Base-by-base conservation (phyloP, 2,797 vertebrate genomes). In the Spinibarbus caldwelli region DNA sequence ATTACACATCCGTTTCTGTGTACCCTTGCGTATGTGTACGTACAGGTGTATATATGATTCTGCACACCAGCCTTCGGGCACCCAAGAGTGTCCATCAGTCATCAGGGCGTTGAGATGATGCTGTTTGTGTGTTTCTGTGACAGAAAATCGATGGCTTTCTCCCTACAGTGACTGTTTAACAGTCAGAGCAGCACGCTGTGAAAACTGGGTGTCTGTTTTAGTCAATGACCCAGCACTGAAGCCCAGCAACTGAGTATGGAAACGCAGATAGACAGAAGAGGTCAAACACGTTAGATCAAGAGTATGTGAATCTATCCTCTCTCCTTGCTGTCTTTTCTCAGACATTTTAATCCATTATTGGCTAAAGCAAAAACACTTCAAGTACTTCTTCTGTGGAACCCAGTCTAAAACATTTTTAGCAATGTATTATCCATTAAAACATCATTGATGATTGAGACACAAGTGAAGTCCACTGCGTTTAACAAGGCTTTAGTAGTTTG, bases 121-220 rank as follows among this genome's bases (percentile, higher is more conserved):
- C 86, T 80, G 82, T 88, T 87, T 85, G 78, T 79, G 87, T 89
- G 89, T 88, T 78, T 82, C 83, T 70, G 77, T 89, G 89, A 90
- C 89, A 88, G 86, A 83, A 90, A 90, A 90, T 89, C 89, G 59
- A 89, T 89, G 81, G 81, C 41, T 68, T 85, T 87, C 85, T 85
- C 85, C 87, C 85, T 49, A 26, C 83, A 78, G 80, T 54, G 78
- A 66, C 83, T 89, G 85, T 84, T 89, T 89, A 87, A 83, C 83
- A 88, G 89, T 88, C 89, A 89, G 77, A 64, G 70, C 72, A 70
- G 80, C 80, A 57, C 11, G 41, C 31, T 82, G 80, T 75, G 87
- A 82, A 85, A 80, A 89, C 83, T 81, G 83, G 47, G 71, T 81
- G 76, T 86, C 83, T 87, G 80, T 84, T 87, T 88, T 80, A 88